phyloP scores from a whole-genome alignment of 2,797 vertebrate genomes.

The Premnoplex brunnescens region DNA sequence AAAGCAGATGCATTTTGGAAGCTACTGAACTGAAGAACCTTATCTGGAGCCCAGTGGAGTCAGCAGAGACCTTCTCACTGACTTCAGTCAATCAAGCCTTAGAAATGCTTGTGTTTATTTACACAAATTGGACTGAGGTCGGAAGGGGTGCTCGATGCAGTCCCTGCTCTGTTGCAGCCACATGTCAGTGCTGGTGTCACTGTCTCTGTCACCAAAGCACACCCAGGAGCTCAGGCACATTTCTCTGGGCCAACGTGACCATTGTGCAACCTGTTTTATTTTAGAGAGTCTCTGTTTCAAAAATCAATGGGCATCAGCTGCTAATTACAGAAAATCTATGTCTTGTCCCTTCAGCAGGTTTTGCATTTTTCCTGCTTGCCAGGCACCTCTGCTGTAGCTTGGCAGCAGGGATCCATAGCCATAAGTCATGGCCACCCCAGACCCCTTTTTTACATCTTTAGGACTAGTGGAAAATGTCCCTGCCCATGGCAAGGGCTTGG shows the following conservation, averaged over 20 bases:
- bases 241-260: neutral
- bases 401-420: neutral
- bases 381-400: neutral
- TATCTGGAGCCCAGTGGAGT: constrained; percentile 54
- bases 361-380: neutral
- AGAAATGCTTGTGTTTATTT: constrained; percentile 12
- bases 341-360: constrained; percentile 41
- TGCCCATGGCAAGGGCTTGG: neutral
- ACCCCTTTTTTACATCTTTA: neutral
- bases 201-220: neutral
- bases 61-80: constrained; percentile 50
- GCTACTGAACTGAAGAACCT: constrained; percentile 51
- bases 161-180: neutral
- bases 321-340: constrained; percentile 65
- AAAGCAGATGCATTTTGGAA: constrained; percentile 61
- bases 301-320: constrained; percentile 59
- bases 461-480: neutral
- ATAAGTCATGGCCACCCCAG: neutral
- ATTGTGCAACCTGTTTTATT: neutral
- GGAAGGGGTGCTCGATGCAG: neutral
- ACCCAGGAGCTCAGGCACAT: neutral
- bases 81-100: constrained; percentile 39
- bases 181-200: neutral
- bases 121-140: constrained; percentile 5
- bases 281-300: constrained; percentile 37